A percentile compares a stretch with the other conserved stretches of the same genome.
Evolutionary conservation across 2,888 invertebrate species (phyloP).

Genomic region (Girardia tigrina): DNA sequence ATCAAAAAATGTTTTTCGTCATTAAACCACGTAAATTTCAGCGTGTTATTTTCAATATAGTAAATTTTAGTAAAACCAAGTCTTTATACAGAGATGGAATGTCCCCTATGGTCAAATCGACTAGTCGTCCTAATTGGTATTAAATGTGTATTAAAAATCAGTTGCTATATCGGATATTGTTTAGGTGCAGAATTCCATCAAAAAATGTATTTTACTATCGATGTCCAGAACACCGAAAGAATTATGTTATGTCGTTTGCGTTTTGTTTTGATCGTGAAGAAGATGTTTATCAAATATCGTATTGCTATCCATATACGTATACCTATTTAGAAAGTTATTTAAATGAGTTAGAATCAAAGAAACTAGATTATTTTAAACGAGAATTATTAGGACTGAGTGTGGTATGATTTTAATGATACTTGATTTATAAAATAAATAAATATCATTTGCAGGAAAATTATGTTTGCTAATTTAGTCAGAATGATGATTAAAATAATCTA

Average conservation of each 20-base stretch:
- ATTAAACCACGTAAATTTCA: slow-evolving; percentile 50
- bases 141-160: slow-evolving; percentile 21
- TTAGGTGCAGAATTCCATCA: slow-evolving; percentile 52
- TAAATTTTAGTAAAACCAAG: slow-evolving; percentile 80
- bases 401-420: slow-evolving; percentile 41
- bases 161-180: background rate
- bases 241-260: slow-evolving; percentile 78
- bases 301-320: slow-evolving; percentile 88
- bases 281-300: slow-evolving; percentile 82
- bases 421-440: background rate
- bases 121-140: slow-evolving; percentile 77
- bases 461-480: background rate
- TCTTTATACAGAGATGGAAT: slow-evolving; percentile 75
- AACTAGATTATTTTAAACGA: slow-evolving; percentile 57
- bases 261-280: slow-evolving; percentile 87
- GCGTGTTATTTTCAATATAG: slow-evolving; percentile 87
- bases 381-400: slow-evolving; percentile 53
- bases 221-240: slow-evolving; percentile 67
- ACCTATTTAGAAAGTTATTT: slow-evolving; percentile 72
- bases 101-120: slow-evolving; percentile 82
- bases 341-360: slow-evolving; percentile 59
- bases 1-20: slow-evolving; percentile 23
- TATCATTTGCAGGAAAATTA: background rate
- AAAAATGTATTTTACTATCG: slow-evolving; percentile 79
- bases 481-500: no score